Conservation (phyloP, 2,113 vertebrate species). For the Onychorhynchus coronatus region DNA sequence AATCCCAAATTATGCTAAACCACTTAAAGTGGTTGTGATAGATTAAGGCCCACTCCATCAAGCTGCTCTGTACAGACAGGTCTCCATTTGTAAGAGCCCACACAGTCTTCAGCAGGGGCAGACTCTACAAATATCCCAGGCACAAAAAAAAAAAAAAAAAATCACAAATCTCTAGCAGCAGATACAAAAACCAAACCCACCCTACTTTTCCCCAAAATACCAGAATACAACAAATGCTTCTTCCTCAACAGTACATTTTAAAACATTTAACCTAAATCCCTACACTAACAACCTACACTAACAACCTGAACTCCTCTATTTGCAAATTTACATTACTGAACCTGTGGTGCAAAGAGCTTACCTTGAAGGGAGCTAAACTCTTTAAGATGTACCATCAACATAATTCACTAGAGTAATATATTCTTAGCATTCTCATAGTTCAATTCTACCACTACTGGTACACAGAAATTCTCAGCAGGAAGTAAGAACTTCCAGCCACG, state of each 20-base stretch:
- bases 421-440: neutral
- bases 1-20: neutral
- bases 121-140: neutral
- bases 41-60: neutral
- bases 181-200: neutral
- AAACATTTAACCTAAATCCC: neutral
- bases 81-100: neutral
- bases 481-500: neutral
- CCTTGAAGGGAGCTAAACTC: neutral
- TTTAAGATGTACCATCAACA: neutral
- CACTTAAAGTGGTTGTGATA: neutral
- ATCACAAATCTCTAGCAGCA: neutral
- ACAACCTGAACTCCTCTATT: neutral
- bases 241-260: neutral
- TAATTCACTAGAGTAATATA: neutral
- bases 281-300: fast-evolving
- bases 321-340: neutral
- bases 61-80: neutral
- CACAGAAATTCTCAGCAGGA: neutral
- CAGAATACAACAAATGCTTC: neutral
- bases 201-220: neutral
- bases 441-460: neutral
- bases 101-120: neutral
- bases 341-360: neutral
- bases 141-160: neutral